These are phyloP conservation scores for Bovichtus variegatus DNA, from an alignment of 2,797 vertebrate genomes.

Conservation along the genomic window DNA sequence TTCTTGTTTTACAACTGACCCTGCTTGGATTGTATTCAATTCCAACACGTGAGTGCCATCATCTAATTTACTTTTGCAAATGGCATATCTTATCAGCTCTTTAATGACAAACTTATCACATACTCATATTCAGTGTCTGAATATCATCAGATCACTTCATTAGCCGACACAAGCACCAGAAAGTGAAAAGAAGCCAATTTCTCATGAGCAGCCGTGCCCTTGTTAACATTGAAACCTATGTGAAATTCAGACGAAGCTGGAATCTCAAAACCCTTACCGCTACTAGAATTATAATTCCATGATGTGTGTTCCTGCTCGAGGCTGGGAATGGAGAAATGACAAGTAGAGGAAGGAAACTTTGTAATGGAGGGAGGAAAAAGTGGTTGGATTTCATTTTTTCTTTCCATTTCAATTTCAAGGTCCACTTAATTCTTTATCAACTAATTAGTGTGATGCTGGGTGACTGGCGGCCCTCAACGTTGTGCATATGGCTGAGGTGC, in stretches of 20 bases:
- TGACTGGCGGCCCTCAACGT: slow-evolving; percentile 93
- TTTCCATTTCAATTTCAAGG: slow-evolving; percentile 99
- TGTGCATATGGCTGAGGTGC: slow-evolving; percentile 93
- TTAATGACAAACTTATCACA: slow-evolving; percentile 55
- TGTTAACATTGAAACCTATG: slow-evolving; percentile 44
- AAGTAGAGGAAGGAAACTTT: slow-evolving; percentile 64
- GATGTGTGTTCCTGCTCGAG: slow-evolving; percentile 58
- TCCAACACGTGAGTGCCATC: not conserved
- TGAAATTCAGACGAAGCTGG: slow-evolving; percentile 43
- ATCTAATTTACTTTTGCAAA: slow-evolving; percentile 37
- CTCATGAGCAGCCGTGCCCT: slow-evolving; percentile 30
- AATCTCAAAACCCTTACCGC: slow-evolving; percentile 47
- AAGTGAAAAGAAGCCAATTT: slow-evolving; percentile 46
- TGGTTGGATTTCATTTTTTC: slow-evolving; percentile 84
- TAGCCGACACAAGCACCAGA: slow-evolving; percentile 40
- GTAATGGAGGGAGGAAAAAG: slow-evolving; percentile 69
- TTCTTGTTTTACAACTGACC: not conserved
- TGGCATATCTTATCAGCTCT: slow-evolving; percentile 48
- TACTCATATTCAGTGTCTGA: slow-evolving; percentile 41
- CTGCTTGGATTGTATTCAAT: slow-evolving; percentile 13
- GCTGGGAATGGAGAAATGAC: slow-evolving; percentile 56
- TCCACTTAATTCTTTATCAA: slow-evolving; percentile 97
- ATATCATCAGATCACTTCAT: slow-evolving; percentile 60
- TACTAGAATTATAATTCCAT: slow-evolving; percentile 60
- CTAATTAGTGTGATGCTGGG: slow-evolving; percentile 94